Conservation (phyloP, 2,797 vertebrate genomes). For the Xyrichtys novacula region DNA sequence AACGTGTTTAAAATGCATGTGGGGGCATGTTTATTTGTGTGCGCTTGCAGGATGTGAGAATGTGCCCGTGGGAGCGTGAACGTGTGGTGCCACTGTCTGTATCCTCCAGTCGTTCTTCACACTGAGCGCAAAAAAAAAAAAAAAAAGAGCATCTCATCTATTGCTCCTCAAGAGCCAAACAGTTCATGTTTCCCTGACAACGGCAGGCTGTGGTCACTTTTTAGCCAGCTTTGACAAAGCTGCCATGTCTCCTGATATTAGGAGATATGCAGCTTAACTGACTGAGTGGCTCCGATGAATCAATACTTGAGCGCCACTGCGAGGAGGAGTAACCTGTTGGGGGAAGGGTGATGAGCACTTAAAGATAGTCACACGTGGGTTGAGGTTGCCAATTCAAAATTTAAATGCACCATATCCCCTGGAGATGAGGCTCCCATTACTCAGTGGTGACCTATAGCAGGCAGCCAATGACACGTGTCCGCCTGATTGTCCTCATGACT, state of each 20-base stretch:
- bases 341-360: slow-evolving; percentile 50
- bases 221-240: slow-evolving; percentile 50
- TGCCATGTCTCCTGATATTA: slow-evolving; percentile 35
- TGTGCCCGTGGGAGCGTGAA: slow-evolving; percentile 51
- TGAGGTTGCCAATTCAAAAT: slow-evolving; percentile 38
- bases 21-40: slow-evolving; percentile 69
- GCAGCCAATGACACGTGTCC: slow-evolving; percentile 21
- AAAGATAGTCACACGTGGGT: slow-evolving; percentile 47
- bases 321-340: slow-evolving; percentile 22
- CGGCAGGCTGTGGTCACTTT: slow-evolving; percentile 53
- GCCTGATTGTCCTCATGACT: slow-evolving; percentile 10
- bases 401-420: slow-evolving; percentile 49
- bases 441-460: slow-evolving; percentile 46
- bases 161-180: slow-evolving; percentile 69
- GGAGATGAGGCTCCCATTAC: slow-evolving; percentile 30
- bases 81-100: slow-evolving; percentile 58
- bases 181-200: slow-evolving; percentile 77
- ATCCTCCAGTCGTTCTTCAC: slow-evolving; percentile 52
- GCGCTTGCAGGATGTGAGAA: slow-evolving; percentile 48
- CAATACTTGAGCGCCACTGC: slow-evolving; percentile 35
- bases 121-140: slow-evolving; percentile 56
- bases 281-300: slow-evolving; percentile 53
- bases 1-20: slow-evolving; percentile 47
- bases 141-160: slow-evolving; percentile 72
- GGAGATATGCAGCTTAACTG: slow-evolving; percentile 19